Evolutionary conservation across 2,797 vertebrate species (phyloP), one percentile per base, ranked within the genome.

Genomic region (Siniperca undulata): DNA sequence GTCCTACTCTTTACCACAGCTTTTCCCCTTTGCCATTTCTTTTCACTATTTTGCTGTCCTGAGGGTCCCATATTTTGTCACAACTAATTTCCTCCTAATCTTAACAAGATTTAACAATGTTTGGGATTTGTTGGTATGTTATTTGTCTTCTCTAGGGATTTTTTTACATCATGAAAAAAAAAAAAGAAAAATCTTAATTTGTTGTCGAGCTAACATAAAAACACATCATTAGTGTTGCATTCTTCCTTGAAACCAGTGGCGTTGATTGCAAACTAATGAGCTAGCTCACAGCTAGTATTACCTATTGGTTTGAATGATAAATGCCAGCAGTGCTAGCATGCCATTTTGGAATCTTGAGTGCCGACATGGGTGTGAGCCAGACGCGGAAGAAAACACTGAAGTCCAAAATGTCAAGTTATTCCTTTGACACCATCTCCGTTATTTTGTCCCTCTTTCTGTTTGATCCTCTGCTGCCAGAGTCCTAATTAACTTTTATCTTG

Each of bases 401-500:
- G 67, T 82, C 74, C 66, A 82, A 83, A 90, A 87, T 90, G 82
- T 88, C 85, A 90, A 79, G 72, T 74, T 79, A 79, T 65, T 87
- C 87, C 84, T 91, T 86, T 77, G 80, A 85, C 72, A 78, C 62
- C 20, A 74, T 70, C 78, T 61, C 40, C 9, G 44, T 73, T 78
- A 65, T 88, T 86, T 74, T 77, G 77, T 59, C 76, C 61, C 65
- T 60, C 36, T 70, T 77, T 72, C 61, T 48, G 65, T 79, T 78
- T 74, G 76, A 84, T 87, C 81, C 24, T 81, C 74, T 44, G 62
- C 86, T 86, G 78, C 67, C 78, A 83, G 74, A 84, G 82, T 86
- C 83, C 88, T 89, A 91, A 93, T 93, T 91, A 92, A 88, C 84
- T 91, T 91, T 86, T 85, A 91, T 91, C 89, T 83, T 34, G 73